These are phyloP conservation scores for Siniperca chuatsi DNA, from an alignment of 2,113 vertebrate genomes.

Conservation along the genomic window DNA sequence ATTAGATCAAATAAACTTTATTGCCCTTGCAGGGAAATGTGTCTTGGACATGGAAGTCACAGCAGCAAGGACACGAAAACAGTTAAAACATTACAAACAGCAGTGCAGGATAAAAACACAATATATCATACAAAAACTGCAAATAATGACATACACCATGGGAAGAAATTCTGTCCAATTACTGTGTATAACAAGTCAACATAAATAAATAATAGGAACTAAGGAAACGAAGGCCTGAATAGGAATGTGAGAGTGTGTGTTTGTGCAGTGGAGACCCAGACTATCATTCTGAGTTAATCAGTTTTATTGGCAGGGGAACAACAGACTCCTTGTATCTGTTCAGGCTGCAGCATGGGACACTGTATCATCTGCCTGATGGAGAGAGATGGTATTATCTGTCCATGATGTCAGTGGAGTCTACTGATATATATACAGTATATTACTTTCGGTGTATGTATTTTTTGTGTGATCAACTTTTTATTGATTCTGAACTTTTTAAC, in stretches of 20 bases:
- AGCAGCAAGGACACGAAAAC: conserved; percentile 35
- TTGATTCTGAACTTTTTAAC: not conserved
- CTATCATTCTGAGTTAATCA: conserved; percentile 65
- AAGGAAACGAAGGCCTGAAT: not conserved
- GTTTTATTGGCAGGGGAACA: conserved; percentile 64
- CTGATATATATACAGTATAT: not conserved
- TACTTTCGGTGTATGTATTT: not conserved
- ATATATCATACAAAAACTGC: not conserved
- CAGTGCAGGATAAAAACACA: not conserved
- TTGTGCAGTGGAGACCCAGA: conserved; percentile 21
- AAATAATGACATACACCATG: not conserved
- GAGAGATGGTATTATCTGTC: conserved; percentile 19
- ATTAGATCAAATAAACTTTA: conserved; percentile 57
- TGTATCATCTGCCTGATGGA: conserved; percentile 32
- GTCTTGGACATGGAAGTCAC: conserved; percentile 33
- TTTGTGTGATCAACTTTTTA: not conserved
- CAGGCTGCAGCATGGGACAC: conserved; percentile 31
- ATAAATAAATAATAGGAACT: conserved; percentile 31
- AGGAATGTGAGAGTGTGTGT: conserved; percentile 23
- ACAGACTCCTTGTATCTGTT: conserved; percentile 35
- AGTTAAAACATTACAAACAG: conserved; percentile 8
- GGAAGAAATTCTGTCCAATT: not conserved
- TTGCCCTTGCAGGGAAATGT: conserved; percentile 52
- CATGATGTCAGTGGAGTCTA: not conserved
- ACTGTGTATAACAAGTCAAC: conserved; percentile 10